Percentiles rank a stretch among this genome's conserved stretches.
phyloP scores from a whole-genome alignment of 2,113 vertebrate species.

The Corvus cornix region DNA sequence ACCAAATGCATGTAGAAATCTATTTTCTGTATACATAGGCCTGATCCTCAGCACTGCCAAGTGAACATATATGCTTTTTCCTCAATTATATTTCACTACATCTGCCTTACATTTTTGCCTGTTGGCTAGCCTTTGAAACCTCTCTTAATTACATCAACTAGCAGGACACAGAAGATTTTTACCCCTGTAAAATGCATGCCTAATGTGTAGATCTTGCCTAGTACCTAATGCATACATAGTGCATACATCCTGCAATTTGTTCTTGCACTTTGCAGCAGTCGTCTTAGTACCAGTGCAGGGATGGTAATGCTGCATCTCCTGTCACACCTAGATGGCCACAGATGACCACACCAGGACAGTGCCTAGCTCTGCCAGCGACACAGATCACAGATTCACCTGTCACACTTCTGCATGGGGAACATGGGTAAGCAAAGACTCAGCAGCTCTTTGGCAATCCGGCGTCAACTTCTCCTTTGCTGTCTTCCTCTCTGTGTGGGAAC shows the following conservation, averaged over 20 bases:
- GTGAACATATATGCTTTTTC: not conserved
- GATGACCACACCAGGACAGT: fast-evolving
- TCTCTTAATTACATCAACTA: not conserved
- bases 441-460: not conserved
- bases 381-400: not conserved
- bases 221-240: too few relatives aligned
- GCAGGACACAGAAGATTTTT: not conserved
- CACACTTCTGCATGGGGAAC: fast-evolving
- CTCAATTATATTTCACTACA: not conserved
- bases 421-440: fast-evolving
- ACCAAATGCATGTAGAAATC: not conserved
- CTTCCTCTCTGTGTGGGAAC: not conserved
- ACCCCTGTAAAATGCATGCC: not conserved
- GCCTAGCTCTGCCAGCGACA: too few relatives aligned
- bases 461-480: fast-evolving
- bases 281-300: not conserved
- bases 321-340: fast-evolving
- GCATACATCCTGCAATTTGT: not conserved
- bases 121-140: not conserved
- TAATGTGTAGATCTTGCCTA: not conserved
- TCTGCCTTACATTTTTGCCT: fast-evolving
- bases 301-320: not conserved
- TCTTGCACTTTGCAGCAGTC: not conserved
- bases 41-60: not conserved
- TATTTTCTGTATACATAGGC: not conserved